A percentile compares a stretch with the other conserved stretches of the same genome.
phyloP scores from a whole-genome alignment of 2,888 invertebrate genomes.

The Diaphora mendica region DNA sequence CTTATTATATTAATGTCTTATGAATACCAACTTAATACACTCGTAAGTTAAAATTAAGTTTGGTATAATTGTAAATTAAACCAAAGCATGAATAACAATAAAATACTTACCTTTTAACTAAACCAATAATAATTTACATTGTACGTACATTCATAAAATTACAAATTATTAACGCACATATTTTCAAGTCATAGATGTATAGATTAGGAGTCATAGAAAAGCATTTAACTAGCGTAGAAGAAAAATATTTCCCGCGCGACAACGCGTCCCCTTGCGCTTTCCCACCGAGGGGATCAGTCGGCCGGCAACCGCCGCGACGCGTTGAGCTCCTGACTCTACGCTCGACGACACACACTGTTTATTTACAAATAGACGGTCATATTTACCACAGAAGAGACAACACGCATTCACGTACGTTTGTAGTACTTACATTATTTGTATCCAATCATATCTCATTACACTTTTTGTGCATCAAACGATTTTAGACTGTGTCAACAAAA shows the following conservation, averaged over 20 bases:
- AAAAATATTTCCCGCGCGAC: conserved; percentile 63
- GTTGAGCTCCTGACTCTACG: conserved; percentile 60
- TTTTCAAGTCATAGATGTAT: neutral
- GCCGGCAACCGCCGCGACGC: conserved; percentile 74
- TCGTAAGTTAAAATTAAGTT: no score
- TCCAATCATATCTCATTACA: conserved; percentile 42
- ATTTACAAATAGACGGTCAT: conserved; percentile 71
- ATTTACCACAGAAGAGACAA: conserved; percentile 68
- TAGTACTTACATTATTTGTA: conserved; percentile 40
- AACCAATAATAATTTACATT: no score
- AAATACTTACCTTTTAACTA: no score
- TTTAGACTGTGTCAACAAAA: conserved; percentile 48
- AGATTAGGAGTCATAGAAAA: neutral
- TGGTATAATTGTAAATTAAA: no score
- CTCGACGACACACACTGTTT: conserved; percentile 70
- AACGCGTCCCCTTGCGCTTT: conserved; percentile 55
- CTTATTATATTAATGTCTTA: no score
- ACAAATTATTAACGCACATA: no score
- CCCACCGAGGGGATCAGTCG: conserved; percentile 66
- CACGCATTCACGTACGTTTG: conserved; percentile 73
- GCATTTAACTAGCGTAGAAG: conserved; percentile 39
- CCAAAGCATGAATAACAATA: no score
- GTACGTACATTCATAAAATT: no score
- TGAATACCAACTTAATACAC: no score
- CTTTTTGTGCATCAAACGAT: conserved; percentile 32